Evolutionary conservation across 2,113 vertebrate species (phyloP).

Genomic region (Cercopithecus mona): DNA sequence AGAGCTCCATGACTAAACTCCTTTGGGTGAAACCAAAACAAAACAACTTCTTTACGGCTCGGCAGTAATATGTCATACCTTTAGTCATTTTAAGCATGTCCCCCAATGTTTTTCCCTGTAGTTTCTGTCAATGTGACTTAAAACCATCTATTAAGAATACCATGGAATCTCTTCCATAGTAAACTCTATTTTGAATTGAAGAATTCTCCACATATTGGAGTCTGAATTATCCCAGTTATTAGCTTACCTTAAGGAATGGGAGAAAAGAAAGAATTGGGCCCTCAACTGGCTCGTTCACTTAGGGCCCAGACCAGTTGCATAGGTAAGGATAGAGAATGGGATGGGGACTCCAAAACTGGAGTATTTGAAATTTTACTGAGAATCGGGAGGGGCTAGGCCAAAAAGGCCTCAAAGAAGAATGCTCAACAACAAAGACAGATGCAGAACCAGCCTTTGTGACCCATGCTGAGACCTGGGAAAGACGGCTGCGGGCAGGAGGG

Average conservation of each 20-base stretch:
- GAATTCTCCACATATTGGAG: neutral
- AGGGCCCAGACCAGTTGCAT: no score
- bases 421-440: no score
- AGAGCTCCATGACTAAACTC: neutral
- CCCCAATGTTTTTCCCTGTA: neutral
- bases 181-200: neutral
- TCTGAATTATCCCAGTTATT: neutral
- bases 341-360: neutral
- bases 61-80: neutral
- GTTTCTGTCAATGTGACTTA: no score
- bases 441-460: no score
- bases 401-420: no score
- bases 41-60: neutral
- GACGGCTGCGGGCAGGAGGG: no score
- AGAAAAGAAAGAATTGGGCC: no score
- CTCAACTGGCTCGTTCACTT: neutral
- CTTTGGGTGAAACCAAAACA: neutral
- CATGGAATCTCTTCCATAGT: neutral
- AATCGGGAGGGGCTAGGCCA: no score
- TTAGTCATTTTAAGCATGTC: neutral
- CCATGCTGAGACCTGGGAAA: no score
- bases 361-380: no score
- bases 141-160: neutral
- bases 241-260: neutral
- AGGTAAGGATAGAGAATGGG: neutral